Conservation (phyloP, 2,888 invertebrate genomes). For the Oxyscelio sp. region DNA sequence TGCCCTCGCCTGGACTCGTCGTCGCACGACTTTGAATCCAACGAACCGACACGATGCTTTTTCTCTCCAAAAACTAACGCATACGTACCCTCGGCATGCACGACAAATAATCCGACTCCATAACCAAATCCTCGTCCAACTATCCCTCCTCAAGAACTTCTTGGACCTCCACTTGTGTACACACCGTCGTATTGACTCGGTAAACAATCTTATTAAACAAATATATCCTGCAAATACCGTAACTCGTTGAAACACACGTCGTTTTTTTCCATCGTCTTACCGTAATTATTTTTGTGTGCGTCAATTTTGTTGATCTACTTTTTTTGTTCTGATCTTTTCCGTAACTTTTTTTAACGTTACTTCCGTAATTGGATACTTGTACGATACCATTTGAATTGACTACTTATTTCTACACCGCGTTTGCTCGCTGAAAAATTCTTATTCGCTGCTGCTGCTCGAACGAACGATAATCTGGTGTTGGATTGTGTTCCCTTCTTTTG, state of each 20-base stretch:
- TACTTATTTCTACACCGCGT: slow-evolving; percentile 56
- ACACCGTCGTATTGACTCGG: slow-evolving; percentile 49
- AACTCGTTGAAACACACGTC: no score
- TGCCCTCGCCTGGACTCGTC: slow-evolving; percentile 88
- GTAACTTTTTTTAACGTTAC: slow-evolving; percentile 7
- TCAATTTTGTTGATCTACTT: slow-evolving; percentile 11
- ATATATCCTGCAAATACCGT: slow-evolving; percentile 74
- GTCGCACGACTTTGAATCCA: slow-evolving; percentile 87
- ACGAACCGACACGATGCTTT: slow-evolving; percentile 80
- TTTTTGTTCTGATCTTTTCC: slow-evolving; percentile 17
- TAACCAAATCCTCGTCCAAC: slow-evolving; percentile 49
- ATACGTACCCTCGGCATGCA: slow-evolving; percentile 65
- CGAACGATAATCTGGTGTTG: slow-evolving; percentile 74
- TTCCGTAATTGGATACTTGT: slow-evolving; percentile 30
- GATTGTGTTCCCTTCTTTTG: slow-evolving; percentile 71
- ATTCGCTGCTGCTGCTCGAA: slow-evolving; percentile 71
- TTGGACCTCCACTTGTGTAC: slow-evolving; percentile 46
- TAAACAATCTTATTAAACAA: slow-evolving; percentile 58
- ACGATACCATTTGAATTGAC: slow-evolving; percentile 39
- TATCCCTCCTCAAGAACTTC: slow-evolving; percentile 32
- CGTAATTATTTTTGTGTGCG: no score
- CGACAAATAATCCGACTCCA: slow-evolving; percentile 51
- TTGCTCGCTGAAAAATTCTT: slow-evolving; percentile 68
- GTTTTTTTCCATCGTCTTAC: no score
- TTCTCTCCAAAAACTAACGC: slow-evolving; percentile 71